Evolutionary conservation across 1,140 invertebrate genomes (phyloP).

Genomic region (Drosophila parvula): DNA sequence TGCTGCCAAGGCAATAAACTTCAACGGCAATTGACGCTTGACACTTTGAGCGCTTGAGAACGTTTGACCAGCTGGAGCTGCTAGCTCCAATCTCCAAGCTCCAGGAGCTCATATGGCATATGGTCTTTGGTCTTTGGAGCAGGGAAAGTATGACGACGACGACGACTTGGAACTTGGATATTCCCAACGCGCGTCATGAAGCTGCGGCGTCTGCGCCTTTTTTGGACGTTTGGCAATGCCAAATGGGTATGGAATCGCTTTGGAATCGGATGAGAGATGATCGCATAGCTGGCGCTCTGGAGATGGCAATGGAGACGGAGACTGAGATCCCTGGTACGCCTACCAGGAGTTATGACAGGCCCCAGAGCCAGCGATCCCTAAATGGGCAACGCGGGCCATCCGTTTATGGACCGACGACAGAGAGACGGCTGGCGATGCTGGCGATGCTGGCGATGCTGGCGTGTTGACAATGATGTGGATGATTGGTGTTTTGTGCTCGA

Average conservation of each 20-base stretch:
- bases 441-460: slow-evolving; percentile 54
- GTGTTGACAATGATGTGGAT: slow-evolving; percentile 80
- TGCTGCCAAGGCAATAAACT: slow-evolving; percentile 81
- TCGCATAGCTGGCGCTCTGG: slow-evolving; percentile 66
- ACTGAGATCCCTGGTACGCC: slow-evolving; percentile 54
- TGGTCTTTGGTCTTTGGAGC: slow-evolving; percentile 11
- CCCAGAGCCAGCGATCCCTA: slow-evolving; percentile 57
- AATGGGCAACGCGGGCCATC: slow-evolving; percentile 62
- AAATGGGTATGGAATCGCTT: slow-evolving; percentile 29
- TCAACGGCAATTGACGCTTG: slow-evolving; percentile 79
- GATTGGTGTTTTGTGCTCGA: slow-evolving; percentile 73
- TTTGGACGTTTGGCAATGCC: slow-evolving; percentile 59
- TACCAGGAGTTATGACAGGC: slow-evolving; percentile 79
- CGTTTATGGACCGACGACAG: slow-evolving; percentile 77
- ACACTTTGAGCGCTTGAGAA: slow-evolving; percentile 66
- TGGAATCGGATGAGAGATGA: slow-evolving; percentile 30
- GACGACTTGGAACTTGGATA: slow-evolving; percentile 51
- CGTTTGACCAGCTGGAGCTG: slow-evolving; percentile 20
- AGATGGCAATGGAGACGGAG: slow-evolving; percentile 4
- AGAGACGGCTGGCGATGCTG: slow-evolving; percentile 51
- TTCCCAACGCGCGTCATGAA: slow-evolving; percentile 78
- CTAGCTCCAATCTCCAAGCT: background rate
- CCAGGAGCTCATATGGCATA: slow-evolving; percentile 6
- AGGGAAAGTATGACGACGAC: slow-evolving; percentile 76
- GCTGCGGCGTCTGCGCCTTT: slow-evolving; percentile 78